A percentile compares a stretch with the other conserved stretches of the same genome.
phyloP scores from a whole-genome alignment of 2,797 vertebrate genomes.

The Clarias laeviceps region DNA sequence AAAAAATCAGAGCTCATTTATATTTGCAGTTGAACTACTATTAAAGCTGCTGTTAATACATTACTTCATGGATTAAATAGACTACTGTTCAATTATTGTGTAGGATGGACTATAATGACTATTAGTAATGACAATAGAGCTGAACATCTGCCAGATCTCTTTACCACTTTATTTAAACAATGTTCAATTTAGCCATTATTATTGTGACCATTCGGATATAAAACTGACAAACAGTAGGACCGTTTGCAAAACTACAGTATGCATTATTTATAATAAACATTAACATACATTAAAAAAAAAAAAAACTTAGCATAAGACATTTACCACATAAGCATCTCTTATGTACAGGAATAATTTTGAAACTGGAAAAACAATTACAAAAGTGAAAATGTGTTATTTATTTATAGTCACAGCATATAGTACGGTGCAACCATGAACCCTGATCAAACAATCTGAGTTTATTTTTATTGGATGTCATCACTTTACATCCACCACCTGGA shows the following conservation, averaged over 20 bases:
- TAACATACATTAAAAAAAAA: neutral
- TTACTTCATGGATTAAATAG: too few species aligned
- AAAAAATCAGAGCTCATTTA: too few species aligned
- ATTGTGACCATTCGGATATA: too few species aligned
- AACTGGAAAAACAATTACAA: neutral
- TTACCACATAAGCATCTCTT: neutral
- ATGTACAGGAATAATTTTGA: neutral
- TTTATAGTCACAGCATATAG: neutral
- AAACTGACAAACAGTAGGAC: too few species aligned
- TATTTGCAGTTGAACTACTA: too few species aligned
- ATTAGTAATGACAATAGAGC: too few species aligned
- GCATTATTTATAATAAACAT: neutral
- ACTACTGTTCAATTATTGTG: too few species aligned
- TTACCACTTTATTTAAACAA: too few species aligned
- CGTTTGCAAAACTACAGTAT: neutral
- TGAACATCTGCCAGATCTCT: too few species aligned
- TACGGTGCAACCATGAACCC: neutral
- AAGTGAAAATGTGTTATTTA: neutral
- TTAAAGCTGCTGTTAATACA: neutral
- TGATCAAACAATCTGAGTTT: neutral
- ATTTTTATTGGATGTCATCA: neutral
- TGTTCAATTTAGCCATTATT: too few species aligned
- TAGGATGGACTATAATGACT: too few species aligned
- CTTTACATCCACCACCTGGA: neutral
- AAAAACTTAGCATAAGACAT: neutral